phyloP scores from a whole-genome alignment of 2,113 vertebrate genomes.

The Eretmochelys imbricata region DNA sequence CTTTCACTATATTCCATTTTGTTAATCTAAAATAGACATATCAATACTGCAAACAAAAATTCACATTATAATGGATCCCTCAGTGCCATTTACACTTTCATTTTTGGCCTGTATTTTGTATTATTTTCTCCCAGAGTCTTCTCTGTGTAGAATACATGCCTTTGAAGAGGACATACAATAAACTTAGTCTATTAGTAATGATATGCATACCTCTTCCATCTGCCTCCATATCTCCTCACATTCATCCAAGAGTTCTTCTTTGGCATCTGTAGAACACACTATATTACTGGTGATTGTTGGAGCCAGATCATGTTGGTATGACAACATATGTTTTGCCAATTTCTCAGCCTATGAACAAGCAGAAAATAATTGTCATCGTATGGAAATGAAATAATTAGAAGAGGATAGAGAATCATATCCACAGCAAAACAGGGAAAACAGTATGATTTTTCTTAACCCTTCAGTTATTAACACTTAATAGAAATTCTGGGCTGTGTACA shows the following conservation, averaged over 20 bases:
- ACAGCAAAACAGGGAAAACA: not conserved
- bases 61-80: not conserved
- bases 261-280: not conserved
- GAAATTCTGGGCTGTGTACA: not conserved
- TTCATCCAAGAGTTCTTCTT: slow-evolving; percentile 65
- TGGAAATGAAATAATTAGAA: not conserved
- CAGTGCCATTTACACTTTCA: not conserved
- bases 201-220: slow-evolving; percentile 76
- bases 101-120: not conserved
- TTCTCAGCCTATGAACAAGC: slow-evolving; percentile 42
- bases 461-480: not conserved
- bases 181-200: not conserved
- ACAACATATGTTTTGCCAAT: slow-evolving; percentile 42
- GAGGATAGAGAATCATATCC: not conserved
- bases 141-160: not conserved
- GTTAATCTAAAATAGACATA: not conserved
- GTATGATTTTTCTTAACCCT: not conserved
- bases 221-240: slow-evolving; percentile 77
- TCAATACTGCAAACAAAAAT: not conserved
- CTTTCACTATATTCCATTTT: not conserved
- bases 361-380: not conserved
- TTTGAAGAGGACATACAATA: not conserved
- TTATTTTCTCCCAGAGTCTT: not conserved
- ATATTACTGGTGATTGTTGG: not conserved
- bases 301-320: slow-evolving; percentile 41